Evolutionary conservation across 2,888 invertebrate species (phyloP).

Genomic region (Drosophila kokeensis): DNA sequence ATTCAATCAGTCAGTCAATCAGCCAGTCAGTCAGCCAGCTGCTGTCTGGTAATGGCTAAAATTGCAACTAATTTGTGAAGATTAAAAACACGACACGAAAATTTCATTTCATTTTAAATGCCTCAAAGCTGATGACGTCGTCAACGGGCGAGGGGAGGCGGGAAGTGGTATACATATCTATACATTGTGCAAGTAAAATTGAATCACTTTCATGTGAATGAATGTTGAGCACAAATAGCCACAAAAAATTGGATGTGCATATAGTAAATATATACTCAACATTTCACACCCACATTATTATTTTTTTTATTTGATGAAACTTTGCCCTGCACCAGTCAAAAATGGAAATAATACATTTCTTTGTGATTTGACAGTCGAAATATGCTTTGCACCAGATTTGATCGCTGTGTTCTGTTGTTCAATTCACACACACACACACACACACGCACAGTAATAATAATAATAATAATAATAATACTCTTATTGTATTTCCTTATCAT

Average conservation of each 20-base stretch:
- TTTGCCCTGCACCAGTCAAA: slow-evolving; percentile 1
- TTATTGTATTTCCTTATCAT: slow-evolving; percentile 44
- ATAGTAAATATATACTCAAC: slow-evolving; percentile 1
- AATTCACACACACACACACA: slow-evolving; percentile 38
- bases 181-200: slow-evolving; percentile 6
- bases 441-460: slow-evolving; percentile 17
- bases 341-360: neutral
- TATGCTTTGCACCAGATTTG: slow-evolving; percentile 51
- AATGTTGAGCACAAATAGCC: slow-evolving; percentile 7
- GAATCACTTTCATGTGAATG: slow-evolving; percentile 31
- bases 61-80: slow-evolving; percentile 64
- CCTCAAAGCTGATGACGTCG: neutral
- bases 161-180: too few relatives aligned
- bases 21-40: neutral
- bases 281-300: slow-evolving; percentile 21
- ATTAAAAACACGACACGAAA: slow-evolving; percentile 49
- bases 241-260: slow-evolving; percentile 11
- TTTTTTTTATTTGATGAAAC: slow-evolving; percentile 5
- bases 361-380: slow-evolving; percentile 32
- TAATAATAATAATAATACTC: slow-evolving; percentile 14
- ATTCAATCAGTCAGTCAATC: slow-evolving; percentile 40
- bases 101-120: slow-evolving; percentile 22
- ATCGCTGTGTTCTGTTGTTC: slow-evolving; percentile 43
- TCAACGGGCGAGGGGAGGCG: neutral
- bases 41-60: slow-evolving; percentile 29